Base-by-base conservation (phyloP, 2,797 vertebrate genomes). In the Xenentodon cancila region DNA sequence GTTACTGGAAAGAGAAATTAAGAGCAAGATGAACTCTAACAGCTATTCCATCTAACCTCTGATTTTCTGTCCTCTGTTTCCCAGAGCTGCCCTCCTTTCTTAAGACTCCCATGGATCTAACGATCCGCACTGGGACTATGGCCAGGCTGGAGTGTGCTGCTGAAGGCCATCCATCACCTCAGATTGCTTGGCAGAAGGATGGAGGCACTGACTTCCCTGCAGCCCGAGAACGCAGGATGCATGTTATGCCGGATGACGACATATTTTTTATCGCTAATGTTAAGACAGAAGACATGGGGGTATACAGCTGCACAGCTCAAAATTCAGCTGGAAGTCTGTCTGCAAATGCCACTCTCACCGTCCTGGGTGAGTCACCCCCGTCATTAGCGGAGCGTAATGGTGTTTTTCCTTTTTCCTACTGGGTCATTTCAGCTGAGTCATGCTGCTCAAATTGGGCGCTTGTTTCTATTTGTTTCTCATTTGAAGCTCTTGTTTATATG, bases 141-240 rank as follows among this genome's bases (percentile, higher is more conserved):
- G 97, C 97, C 0, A 93, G 97, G 44, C 84, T 99, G 71, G 98
- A 99, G 77, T 99, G 98, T 7, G 97, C 97, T 1, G 97, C 98
- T 0, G 88, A 94, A 53, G 98, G 97, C 0, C 96, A 98, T 74
- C 97, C 97, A 0, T 88, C 94, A 34, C 97, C 98, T 0, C 96
- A 99, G 90, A 99, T 99, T 50, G 96, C 98, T 62, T 99, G 97
- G 98, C 97, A 98, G 79, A 99, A 99, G 64, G 97, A 99, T 0
- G 97, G 97, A 7, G 98, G 98, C 80, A 99, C 95, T 0, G 98
- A 99, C 85, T 99, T 99, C 80, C 98, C 98, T 0, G 98, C 98
- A 0, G 98, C 98, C 0, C 92, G 97, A 18, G 97, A 99, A 89
- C 93, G 98, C 2, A 92, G 97, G 32, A 99, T 99, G 98, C 98